Base-by-base conservation (phyloP, 2,888 invertebrate species). In the Catocala nupta region DNA sequence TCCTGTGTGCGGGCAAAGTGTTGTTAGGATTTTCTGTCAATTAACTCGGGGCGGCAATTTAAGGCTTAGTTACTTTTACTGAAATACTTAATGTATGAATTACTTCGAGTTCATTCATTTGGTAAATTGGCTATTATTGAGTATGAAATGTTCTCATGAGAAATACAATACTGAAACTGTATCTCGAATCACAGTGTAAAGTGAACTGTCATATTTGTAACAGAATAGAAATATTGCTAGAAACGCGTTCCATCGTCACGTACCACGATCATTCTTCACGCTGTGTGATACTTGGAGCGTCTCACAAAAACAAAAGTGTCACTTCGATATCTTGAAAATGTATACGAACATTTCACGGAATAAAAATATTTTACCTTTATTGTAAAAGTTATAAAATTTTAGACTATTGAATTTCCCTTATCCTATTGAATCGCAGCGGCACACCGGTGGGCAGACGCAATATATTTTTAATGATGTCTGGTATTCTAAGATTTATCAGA, bases 181-280 rank as follows among this genome's bases (percentile, higher is more conserved):
- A 59, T 68, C 52, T 61, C 58, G 65, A 73, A 73, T 73, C 70
- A 72, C 68, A 66, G 67, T 65, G 63, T 66, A 72, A 71, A 80
- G 71, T 59, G 56, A 70, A 59, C 55, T 70, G 75, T 80, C 69
- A 78, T 80, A 77, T 77, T 73, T 80, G 57, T 50, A 63, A 65
- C 68, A 67, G 64, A 65, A 68, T 55, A 72, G 68, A 79, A 73
- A 77, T 80, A 81, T 81, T 68, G 68, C 74, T 66, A 45, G 64
- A 72, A 47, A 72, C 69, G 60, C 65, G 67, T 65, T 71, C 68
- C 78, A 71, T 75, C 72, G 82, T 82, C 84, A 84, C 83, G 84
- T 84, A 62, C 79, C 54, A 55, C 44, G 72, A 73, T 75, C 81
- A 81, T 84, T 81, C 79, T 77, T 83, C 80, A 84, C 73, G 69